Evolutionary conservation across 2,797 vertebrate species (phyloP).

Genomic region (Sylvia borin): DNA sequence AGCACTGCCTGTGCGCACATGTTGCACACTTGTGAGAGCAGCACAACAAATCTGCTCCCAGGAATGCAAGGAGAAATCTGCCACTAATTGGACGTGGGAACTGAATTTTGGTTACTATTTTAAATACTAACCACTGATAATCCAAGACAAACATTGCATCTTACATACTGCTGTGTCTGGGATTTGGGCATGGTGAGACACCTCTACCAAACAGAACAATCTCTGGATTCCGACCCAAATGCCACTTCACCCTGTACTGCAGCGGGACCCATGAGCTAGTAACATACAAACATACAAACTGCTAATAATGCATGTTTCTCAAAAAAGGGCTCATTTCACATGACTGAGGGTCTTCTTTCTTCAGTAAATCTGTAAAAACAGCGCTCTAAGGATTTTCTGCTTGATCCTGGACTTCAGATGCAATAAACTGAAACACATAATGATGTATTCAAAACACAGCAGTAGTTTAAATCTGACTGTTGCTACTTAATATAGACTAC

Average conservation of each 20-base stretch:
- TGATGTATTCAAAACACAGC: background rate
- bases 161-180: background rate
- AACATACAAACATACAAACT: background rate
- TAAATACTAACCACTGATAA: background rate
- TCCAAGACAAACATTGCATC: background rate
- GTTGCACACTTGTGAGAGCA: background rate
- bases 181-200: background rate
- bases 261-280: background rate
- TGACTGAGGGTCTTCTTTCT: background rate
- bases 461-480: background rate
- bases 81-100: background rate
- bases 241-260: background rate
- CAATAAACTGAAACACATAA: background rate
- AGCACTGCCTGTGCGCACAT: background rate
- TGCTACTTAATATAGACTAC: background rate
- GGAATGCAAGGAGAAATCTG: conserved; percentile 9
- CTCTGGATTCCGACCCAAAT: background rate
- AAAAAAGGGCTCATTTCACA: background rate
- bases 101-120: background rate
- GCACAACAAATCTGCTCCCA: conserved; percentile 16
- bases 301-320: background rate
- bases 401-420: background rate
- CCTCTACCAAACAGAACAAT: background rate
- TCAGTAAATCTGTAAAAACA: background rate
- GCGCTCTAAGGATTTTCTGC: background rate